Base-by-base conservation (phyloP, 1,140 invertebrate species). In the Amyelois transitella region DNA sequence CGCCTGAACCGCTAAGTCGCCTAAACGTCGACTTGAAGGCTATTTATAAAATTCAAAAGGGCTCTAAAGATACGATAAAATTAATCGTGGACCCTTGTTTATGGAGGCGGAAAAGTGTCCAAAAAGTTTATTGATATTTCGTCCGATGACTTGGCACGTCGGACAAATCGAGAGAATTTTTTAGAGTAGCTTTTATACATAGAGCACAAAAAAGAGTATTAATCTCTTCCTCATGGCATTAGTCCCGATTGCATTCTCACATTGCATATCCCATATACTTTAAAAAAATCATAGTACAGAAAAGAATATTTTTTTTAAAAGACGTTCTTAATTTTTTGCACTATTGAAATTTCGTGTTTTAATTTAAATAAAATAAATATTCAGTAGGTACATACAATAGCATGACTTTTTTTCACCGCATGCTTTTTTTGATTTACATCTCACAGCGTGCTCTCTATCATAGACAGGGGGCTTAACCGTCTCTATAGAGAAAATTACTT, bases 31-130 rank as follows among this genome's bases (percentile, higher is more conserved):
- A 38, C 32, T 19, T 6, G 43, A 45, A 19, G 43, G 4, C 45
- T 48, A 21, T 48, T 48, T 48, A 48, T 48, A 48, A 48, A 48
- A 48, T 48, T 48, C 45, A 48, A 48, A 48, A 48, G 45, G n/a
- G 45, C 45, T 48, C 20, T 48, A 48, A 48, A 48, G 45, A 20
- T 21, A 10, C 45, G 45, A 48, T 48, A 48, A 48, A 48, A 48
- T 48, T 48, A 48, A 48, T 21, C 18, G 20, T 0, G 17, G 19
- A 21, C 45, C 45, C 45, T 48, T 48, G 45, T 48, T 48, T 48
- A 48, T 48, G 18, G 45, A 20, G 12, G 18, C 45, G 45, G 45
- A 48, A 48, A 48, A 48, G 20, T 21, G 45, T 48, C 45, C 45
- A n/a, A 8, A 48, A 48, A 48, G 45, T 48, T 48, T 48, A 48